phyloP scores from a whole-genome alignment of 2,113 vertebrate species.

The Jacana jacana region DNA sequence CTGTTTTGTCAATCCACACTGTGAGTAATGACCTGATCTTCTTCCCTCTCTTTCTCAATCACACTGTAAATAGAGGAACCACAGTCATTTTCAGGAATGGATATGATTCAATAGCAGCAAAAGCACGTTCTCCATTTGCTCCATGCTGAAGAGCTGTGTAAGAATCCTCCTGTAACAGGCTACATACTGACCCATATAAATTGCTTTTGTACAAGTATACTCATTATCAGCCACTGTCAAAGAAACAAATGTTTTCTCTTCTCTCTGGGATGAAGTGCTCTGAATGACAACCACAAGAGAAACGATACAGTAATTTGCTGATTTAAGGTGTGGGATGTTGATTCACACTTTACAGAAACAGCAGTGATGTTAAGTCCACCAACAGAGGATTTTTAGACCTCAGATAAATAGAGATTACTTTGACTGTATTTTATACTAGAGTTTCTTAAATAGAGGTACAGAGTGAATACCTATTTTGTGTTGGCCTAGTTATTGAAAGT shows the following conservation, averaged over 20 bases:
- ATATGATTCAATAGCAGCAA: background rate
- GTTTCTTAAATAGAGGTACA: background rate
- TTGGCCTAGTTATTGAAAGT: background rate
- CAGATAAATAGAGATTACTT: background rate
- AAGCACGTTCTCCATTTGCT: background rate
- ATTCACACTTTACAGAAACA: slow-evolving; percentile 2
- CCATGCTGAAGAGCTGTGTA: background rate
- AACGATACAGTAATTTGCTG: slow-evolving; percentile 40
- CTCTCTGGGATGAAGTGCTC: background rate
- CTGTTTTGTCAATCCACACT: background rate
- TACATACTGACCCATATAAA: background rate
- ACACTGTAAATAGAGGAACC: background rate
- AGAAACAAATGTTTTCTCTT: background rate
- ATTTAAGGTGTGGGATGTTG: slow-evolving; percentile 20
- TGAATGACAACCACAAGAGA: slow-evolving; percentile 10
- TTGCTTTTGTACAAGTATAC: background rate
- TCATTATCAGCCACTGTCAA: slow-evolving; percentile 24
- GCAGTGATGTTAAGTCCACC: background rate
- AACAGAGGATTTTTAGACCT: background rate
- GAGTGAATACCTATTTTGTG: background rate
- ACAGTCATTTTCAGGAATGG: background rate
- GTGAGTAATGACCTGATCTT: background rate
- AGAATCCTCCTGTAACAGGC: background rate
- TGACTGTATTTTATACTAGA: background rate
- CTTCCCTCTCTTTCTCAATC: background rate